A percentile compares a stretch with the other conserved stretches of the same genome.
Evolutionary conservation across 2,888 invertebrate species (phyloP).

Genomic region (Euplexia lucipara): DNA sequence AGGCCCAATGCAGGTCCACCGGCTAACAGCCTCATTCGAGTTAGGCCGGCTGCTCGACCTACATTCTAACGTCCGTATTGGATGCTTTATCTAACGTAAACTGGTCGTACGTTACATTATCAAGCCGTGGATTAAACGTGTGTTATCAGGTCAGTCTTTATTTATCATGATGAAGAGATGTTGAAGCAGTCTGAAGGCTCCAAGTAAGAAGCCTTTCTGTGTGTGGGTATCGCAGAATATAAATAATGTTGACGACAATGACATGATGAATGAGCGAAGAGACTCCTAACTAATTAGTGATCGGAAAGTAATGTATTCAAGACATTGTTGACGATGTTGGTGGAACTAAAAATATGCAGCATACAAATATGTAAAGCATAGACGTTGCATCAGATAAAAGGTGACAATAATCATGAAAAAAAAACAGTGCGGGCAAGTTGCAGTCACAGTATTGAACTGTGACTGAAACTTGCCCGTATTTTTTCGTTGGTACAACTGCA

Average conservation of each 20-base stretch:
- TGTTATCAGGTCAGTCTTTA: conserved; percentile 46
- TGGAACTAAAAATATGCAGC: not conserved
- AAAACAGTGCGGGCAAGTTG: no score
- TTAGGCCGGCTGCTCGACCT: conserved; percentile 59
- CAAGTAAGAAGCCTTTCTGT: not conserved
- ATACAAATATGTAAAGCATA: not conserved
- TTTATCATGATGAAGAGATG: conserved; percentile 19
- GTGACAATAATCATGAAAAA: no score
- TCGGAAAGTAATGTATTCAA: conserved; percentile 1
- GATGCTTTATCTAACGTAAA: conserved; percentile 61
- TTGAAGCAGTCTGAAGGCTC: conserved; percentile 3
- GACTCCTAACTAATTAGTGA: not conserved
- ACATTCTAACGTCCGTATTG: conserved; percentile 64
- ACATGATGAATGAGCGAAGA: not conserved
- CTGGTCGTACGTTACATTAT: conserved; percentile 58
- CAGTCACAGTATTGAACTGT: no score
- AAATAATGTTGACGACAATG: not conserved
- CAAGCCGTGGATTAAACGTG: conserved; percentile 43
- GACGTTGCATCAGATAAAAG: no score
- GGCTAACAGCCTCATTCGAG: conserved; percentile 43
- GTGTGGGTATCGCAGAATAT: not conserved
- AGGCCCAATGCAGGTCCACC: conserved; percentile 38
- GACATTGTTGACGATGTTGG: not conserved
- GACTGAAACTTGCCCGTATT: no score
- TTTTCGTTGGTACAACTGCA: no score